Conservation (phyloP, 2,797 vertebrate genomes). For the Aplochiton taeniatus region DNA sequence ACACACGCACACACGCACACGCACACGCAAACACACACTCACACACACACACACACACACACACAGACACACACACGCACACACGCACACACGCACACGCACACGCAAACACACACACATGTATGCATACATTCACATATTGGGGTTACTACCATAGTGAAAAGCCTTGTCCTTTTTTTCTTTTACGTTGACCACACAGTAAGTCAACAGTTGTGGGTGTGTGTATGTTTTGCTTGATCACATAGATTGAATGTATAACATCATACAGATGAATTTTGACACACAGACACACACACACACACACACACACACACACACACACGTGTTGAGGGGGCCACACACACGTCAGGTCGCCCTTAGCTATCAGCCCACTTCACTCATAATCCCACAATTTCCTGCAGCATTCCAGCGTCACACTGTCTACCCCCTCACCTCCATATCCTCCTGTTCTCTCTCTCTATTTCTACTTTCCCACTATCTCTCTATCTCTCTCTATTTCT, state of each 20-base stretch:
- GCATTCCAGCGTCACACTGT: conserved; percentile 19
- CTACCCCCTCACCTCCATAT: not conserved
- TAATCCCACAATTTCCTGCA: conserved; percentile 38
- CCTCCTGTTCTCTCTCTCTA: conserved; percentile 2
- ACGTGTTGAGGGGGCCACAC: not conserved
- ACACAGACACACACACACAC: conserved; percentile 4
- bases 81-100: not conserved
- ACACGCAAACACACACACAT: conserved; percentile 14
- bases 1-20: conserved; percentile 11
- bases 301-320: conserved; percentile 14
- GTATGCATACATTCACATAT: too few relatives aligned
- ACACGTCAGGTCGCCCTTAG: not conserved
- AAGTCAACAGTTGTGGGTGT: too few relatives aligned
- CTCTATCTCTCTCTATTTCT: not conserved
- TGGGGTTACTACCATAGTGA: too few relatives aligned
- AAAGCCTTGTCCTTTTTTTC: too few relatives aligned
- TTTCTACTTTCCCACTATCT: not conserved
- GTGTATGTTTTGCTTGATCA: too few relatives aligned
- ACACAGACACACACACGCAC: too few relatives aligned
- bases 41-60: conserved; percentile 12
- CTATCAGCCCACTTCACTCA: conserved; percentile 6
- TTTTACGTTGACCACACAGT: too few relatives aligned
- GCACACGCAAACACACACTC: too few relatives aligned
- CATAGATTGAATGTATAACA: too few relatives aligned
- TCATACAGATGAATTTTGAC: too few relatives aligned